phyloP scores from a whole-genome alignment of 2,113 vertebrate genomes.

The Naja naja region DNA sequence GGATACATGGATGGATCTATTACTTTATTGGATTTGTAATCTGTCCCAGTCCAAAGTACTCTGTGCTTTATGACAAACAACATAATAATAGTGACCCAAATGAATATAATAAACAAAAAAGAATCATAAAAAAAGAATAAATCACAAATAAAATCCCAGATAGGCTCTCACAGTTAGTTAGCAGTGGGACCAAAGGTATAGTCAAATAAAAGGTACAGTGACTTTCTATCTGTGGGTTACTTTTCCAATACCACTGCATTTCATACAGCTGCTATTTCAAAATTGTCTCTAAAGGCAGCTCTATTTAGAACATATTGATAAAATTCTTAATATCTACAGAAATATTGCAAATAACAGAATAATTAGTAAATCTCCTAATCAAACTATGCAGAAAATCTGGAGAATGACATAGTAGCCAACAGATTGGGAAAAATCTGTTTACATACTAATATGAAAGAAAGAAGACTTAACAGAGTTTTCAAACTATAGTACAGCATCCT shows the following conservation, averaged over 20 bases:
- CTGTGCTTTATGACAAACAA: not conserved
- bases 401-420: not conserved
- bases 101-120: not conserved
- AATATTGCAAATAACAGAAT: not conserved
- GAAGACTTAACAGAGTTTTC: not conserved
- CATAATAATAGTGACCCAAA: not conserved
- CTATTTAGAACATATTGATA: not conserved
- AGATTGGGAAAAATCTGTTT: not conserved
- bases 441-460: not conserved
- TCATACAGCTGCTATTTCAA: not conserved
- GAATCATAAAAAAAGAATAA: not conserved
- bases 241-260: not conserved
- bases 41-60: not conserved
- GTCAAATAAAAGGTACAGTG: not conserved
- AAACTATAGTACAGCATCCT: not conserved
- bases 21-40: not conserved
- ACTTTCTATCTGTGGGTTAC: not conserved
- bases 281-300: not conserved
- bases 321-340: not conserved
- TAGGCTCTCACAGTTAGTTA: not conserved
- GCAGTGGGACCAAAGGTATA: not conserved
- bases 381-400: not conserved
- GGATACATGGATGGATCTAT: not conserved
- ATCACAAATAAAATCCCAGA: not conserved
- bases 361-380: not conserved